These are phyloP conservation scores for Temnothorax curvispinosus DNA, from an alignment of 1,140 invertebrate genomes.

Conservation along the genomic window DNA sequence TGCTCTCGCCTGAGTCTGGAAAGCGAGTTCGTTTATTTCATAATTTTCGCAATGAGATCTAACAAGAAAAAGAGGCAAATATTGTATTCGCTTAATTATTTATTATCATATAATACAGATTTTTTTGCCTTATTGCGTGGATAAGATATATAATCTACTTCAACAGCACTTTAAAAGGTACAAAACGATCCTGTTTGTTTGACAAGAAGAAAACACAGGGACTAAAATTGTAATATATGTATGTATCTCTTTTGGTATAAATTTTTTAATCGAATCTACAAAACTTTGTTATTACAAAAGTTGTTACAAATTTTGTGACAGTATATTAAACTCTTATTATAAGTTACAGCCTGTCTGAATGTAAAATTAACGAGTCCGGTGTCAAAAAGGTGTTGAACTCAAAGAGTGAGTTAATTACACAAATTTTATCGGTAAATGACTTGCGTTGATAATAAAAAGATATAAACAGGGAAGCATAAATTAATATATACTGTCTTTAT, in stretches of 20 bases:
- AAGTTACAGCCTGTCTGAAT: not conserved
- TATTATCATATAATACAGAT: no score
- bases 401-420: not conserved
- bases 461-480: not conserved
- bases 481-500: not conserved
- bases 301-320: not conserved
- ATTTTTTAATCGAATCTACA: no score
- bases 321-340: not conserved
- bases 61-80: no score
- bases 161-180: no score
- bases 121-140: no score
- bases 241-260: no score
- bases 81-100: no score
- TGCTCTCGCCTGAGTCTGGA: slow-evolving; percentile 84
- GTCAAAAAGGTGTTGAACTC: not conserved
- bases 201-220: not conserved
- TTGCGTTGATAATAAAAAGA: not conserved
- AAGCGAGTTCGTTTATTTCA: not conserved
- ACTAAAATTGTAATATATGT: no score
- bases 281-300: no score
- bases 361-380: not conserved
- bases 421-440: not conserved
- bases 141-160: no score
- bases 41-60: no score
- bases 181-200: not conserved